Base-by-base conservation (phyloP, 2,113 vertebrate species). In the Lonchura striata region DNA sequence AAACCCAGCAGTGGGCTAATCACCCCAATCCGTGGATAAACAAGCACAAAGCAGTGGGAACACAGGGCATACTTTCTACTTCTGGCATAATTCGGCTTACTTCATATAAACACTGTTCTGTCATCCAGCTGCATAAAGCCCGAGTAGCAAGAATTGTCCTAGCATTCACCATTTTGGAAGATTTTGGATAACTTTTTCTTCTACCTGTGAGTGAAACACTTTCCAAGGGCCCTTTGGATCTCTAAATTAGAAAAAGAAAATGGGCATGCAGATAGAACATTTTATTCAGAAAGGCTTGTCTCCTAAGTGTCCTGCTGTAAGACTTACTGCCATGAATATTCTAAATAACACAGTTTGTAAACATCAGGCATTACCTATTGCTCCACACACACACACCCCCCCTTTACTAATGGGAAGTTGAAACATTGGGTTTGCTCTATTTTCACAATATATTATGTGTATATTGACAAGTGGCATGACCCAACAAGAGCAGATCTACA, bases 371-470 rank as follows among this genome's bases (percentile, higher is more conserved):
- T 15, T 54, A 17, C 47, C 39, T n/a, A 23, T 37, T 28, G 3
- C 7, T 15, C 3, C 22, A 6, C 2, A 41, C 3, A 39, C 15
- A 2, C 10, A 7, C 25, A 1, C 23, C 7, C 8, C 21, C 21
- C 4, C 21, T 61, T 56, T 42, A 30, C 22, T 54, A 70, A 47
- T 1, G 5, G 15, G n/a, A 94, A 60, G 21, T 9, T 80, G 22
- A 89, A 92, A 46, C n/a, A 61, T 1, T 50, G 1, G 2, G 4
- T 39, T 83, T 71, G 15, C 65, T 64, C 27, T 7, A 1, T 77
- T 87, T 76, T 24, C 35, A 24, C 25, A 75, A 13, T 5, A 11
- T n/a, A 50, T 7, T 53, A 5, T 1, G 7, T 10, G 7, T 31
- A 46, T 30, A 27, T 1, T 30, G 24, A 59, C 65, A 71, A 47